Conservation (phyloP, 2,797 vertebrate genomes). For the Chelon labrosus region DNA sequence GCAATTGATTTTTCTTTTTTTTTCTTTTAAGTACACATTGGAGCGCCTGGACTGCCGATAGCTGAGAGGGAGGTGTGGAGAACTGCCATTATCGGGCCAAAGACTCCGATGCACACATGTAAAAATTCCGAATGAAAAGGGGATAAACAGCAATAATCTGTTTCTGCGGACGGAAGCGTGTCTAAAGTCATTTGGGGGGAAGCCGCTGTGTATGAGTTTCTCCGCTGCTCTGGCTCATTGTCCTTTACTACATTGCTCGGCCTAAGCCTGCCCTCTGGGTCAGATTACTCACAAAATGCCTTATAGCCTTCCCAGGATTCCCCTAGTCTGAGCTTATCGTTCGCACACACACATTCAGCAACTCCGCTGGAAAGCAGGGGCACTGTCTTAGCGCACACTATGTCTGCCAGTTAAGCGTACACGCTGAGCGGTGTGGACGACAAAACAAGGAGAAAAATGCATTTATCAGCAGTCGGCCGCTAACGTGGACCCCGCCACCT, state of each 20-base stretch:
- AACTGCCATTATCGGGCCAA: conserved; percentile 75
- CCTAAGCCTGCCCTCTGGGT: conserved; percentile 81
- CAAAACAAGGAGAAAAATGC: conserved; percentile 25
- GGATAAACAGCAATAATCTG: conserved; percentile 83
- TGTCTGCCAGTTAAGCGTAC: conserved; percentile 44
- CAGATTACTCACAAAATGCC: conserved; percentile 81
- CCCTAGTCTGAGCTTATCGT: conserved; percentile 78
- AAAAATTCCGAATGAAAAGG: conserved; percentile 76
- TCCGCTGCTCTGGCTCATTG: conserved; percentile 77
- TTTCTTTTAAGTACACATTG: conserved; percentile 67
- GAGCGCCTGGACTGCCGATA: conserved; percentile 61
- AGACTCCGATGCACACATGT: conserved; percentile 75
- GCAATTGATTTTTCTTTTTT: conserved; percentile 78
- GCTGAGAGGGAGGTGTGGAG: conserved; percentile 75
- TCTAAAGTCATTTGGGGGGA: conserved; percentile 80
- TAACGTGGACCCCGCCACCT: conserved; percentile 30
- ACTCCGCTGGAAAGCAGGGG: conserved; percentile 50
- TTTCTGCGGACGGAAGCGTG: conserved; percentile 78
- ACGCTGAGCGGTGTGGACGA: conserved; percentile 1
- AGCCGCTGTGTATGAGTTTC: conserved; percentile 74
- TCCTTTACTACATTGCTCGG: conserved; percentile 76
- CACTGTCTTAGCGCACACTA: conserved; percentile 51
- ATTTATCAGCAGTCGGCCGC: conserved; percentile 27
- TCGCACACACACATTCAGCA: conserved; percentile 76
- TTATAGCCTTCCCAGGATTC: conserved; percentile 73